Evolutionary conservation across 2,888 invertebrate species (phyloP), one percentile per base, ranked within the genome.

Genomic region (Apotomis capreana): DNA sequence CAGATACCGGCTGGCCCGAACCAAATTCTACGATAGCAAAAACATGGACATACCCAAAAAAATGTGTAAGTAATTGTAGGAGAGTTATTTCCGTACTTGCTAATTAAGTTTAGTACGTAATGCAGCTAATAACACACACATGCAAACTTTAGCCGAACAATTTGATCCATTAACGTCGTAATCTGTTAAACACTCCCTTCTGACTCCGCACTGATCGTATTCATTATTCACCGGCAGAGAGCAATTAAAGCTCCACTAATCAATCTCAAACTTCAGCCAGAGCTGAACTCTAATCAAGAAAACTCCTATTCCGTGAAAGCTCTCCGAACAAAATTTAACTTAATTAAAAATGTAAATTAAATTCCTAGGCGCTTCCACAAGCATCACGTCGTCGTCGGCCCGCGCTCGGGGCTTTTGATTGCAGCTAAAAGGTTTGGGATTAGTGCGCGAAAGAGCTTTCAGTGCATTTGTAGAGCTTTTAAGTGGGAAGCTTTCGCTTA

Each of bases 311-410:
- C 91, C 92, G 91, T 92, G 91, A 93, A 91, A 92, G 92, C 92
- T 92, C 91, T 91, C 87, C 89, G 91, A 92, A 92, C 93, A 91
- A 92, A 93, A 92, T 92, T 92, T 92, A 91, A 93, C 92, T 92
- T 93, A 93, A 93, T 92, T 93, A 93, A 93, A 93, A 93, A 93
- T 93, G 93, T 93, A 93, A 93, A 93, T 93, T 91, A 92, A 92
- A 93, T 93, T 93, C 92, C 91, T 92, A 90, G 92, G 88, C 91
- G 90, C 92, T 90, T 92, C 92, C 92, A 92, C 90, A 92, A 91
- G 91, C 91, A 91, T 89, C 90, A 88, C 89, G 86, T 87, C 89
- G 90, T 76, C 80, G 80, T 78, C 79, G 78, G 82, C 78, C 79
- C 79, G 79, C 59, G 87, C 91, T 89, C 89, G 87, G 90, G 88